Conservation (phyloP, 1,140 invertebrate species). For the Coelopa frigida region DNA sequence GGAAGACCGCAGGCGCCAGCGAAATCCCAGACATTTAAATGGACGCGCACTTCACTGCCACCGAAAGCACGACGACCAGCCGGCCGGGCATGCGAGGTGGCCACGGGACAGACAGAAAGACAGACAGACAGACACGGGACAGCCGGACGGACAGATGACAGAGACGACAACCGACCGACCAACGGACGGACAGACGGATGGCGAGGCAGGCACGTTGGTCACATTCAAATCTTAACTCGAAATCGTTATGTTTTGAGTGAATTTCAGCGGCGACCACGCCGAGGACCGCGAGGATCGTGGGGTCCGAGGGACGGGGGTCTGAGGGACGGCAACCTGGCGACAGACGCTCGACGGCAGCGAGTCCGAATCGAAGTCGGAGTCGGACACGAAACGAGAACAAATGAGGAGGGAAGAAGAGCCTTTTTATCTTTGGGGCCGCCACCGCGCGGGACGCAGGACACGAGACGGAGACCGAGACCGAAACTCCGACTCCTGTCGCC, state of each 20-base stretch:
- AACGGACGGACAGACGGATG: neutral
- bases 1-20: slow-evolving; percentile 43
- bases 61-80: neutral
- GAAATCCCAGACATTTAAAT: slow-evolving; percentile 11
- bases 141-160: too few species aligned
- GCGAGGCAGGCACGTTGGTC: slow-evolving; percentile 6
- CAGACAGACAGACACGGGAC: slow-evolving; percentile 8
- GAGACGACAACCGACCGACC: slow-evolving; percentile 9
- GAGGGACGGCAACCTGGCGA: too few species aligned
- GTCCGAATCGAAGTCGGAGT: too few species aligned
- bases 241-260: slow-evolving; percentile 24
- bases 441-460: too few species aligned
- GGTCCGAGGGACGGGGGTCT: too few species aligned
- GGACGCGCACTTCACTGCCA: slow-evolving; percentile 6
- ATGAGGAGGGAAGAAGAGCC: too few species aligned
- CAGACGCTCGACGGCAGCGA: too few species aligned
- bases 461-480: too few species aligned
- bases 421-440: too few species aligned
- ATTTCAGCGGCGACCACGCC: slow-evolving; percentile 8
- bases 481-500: too few species aligned
- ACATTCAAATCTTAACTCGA: slow-evolving; percentile 44
- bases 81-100: neutral
- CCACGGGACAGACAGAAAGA: slow-evolving; percentile 17
- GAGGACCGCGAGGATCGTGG: neutral
- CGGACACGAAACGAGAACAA: too few species aligned